Evolutionary conservation across 2,113 vertebrate genomes (phyloP).

Genomic region (Atlantisia rogersi): DNA sequence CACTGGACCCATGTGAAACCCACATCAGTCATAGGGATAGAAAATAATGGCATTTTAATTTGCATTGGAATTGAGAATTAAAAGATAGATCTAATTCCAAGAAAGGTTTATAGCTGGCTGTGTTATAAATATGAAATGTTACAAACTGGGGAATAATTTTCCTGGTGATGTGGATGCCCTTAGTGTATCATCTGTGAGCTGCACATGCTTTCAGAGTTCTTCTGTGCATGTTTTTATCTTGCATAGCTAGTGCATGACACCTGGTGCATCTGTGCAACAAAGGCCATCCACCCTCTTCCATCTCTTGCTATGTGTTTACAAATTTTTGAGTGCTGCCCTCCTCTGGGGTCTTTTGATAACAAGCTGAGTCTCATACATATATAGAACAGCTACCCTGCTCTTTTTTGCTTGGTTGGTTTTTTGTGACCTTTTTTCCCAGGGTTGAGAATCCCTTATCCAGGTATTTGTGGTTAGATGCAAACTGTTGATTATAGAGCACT

Average conservation of each 20-base stretch:
- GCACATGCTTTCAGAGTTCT: background rate
- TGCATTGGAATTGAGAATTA: background rate
- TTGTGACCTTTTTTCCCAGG: background rate
- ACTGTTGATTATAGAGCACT: background rate
- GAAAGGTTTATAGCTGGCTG: background rate
- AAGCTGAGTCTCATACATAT: background rate
- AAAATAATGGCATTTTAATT: background rate
- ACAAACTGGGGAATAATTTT: background rate
- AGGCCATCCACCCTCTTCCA: background rate
- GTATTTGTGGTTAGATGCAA: background rate
- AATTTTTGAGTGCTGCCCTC: background rate
- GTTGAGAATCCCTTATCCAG: background rate
- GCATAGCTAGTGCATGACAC: background rate
- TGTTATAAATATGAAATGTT: background rate
- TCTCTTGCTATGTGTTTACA: background rate
- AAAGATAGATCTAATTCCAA: background rate
- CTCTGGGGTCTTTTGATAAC: background rate
- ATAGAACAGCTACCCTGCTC: background rate
- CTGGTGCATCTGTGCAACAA: accelerated
- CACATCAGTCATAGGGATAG: background rate
- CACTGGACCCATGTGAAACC: background rate
- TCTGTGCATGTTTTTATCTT: background rate
- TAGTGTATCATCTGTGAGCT: background rate
- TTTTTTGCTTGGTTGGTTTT: background rate
- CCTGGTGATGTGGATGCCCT: background rate